A percentile compares a stretch with the other conserved stretches of the same genome.
Evolutionary conservation across 2,888 invertebrate species (phyloP).

Genomic region (Dinocampus coccinellae): DNA sequence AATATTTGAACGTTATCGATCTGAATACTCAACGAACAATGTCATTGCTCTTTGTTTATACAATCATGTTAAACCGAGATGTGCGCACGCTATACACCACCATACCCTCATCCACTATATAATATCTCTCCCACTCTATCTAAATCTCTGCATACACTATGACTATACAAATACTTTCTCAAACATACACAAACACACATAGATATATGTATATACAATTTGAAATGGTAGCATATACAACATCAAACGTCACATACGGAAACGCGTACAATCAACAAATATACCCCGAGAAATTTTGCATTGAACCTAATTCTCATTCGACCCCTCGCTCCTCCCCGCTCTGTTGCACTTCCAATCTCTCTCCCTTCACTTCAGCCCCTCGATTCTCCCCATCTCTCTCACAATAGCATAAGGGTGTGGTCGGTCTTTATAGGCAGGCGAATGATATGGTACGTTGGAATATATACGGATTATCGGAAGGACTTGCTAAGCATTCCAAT

Average conservation of each 20-base stretch:
- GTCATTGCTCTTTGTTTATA: constrained; percentile 33
- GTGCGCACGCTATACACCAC: neutral
- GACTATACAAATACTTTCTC: constrained; percentile 15
- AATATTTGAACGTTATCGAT: constrained; percentile 30
- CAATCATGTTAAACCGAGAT: constrained; percentile 42
- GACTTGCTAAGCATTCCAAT: constrained; percentile 58
- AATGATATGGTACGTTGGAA: constrained; percentile 29
- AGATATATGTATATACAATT: too few species aligned
- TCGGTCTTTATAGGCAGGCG: neutral
- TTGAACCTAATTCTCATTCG: neutral
- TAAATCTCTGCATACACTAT: neutral
- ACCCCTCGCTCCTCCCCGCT: too few species aligned
- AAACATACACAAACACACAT: too few species aligned
- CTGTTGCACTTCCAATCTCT: too few species aligned
- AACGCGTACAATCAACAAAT: constrained; percentile 1
- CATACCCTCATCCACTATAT: neutral
- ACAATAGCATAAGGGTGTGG: too few species aligned
- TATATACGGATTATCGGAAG: constrained; percentile 45
- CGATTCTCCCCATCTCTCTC: too few species aligned
- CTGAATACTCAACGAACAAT: neutral
- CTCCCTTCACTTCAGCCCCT: too few species aligned
- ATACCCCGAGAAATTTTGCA: neutral
- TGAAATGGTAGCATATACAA: neutral
- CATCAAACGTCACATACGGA: constrained; percentile 3
- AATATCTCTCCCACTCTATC: neutral